Base-by-base conservation (phyloP, 2,113 vertebrate species). In the Tretioscincus oriximinensis region DNA sequence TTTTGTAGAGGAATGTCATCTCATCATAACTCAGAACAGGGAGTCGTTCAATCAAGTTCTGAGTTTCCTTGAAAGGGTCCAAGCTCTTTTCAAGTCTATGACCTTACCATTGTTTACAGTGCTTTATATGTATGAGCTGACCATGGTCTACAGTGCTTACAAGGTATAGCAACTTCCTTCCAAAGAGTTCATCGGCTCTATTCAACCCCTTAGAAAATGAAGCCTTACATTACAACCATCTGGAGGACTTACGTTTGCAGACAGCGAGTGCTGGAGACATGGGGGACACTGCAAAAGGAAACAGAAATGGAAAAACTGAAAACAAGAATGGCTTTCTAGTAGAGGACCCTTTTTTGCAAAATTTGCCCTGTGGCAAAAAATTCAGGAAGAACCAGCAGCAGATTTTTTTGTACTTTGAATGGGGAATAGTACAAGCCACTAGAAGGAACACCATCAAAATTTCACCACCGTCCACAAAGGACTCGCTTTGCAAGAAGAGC, bases 231-330 rank as follows among this genome's bases (percentile, higher is more conserved):
- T 63, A 75, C 12, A 18, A 45, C 47, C 22, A 24, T 54, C 9
- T n/a, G 7, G 75, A 63, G 54, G 26, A 92, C 92, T 93, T 86
- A 93, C 92, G 9, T 93, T 92, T 84, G 76, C 83, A 65, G 86
- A 80, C n/a, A 0, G 69, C 76, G 18, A 7, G 68, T 75, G 5
- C 0, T 84, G 28, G 0, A 76, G 84, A 87, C 95, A 95, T 65
- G 94, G 94, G 0, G 93, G 94, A 81, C 94, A 95, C 94, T 95
- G 92, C 2, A 92, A 90, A 76, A 73, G 89, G 12, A 1, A 20
- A 71, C 63, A 22, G 0, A 64, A 31, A 20, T 51, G 16, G 22
- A 21, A 47, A 80, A 26, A 63, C 70, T 51, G 82, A 68, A 18
- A 81, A 80, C 16, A 35, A 18, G 65, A 47, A 26, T 73, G 54